A percentile compares a stretch with the other conserved stretches of the same genome.
These are phyloP conservation scores for Yponomeuta malinellus DNA, from an alignment of 2,888 invertebrate species.

Conservation along the genomic window DNA sequence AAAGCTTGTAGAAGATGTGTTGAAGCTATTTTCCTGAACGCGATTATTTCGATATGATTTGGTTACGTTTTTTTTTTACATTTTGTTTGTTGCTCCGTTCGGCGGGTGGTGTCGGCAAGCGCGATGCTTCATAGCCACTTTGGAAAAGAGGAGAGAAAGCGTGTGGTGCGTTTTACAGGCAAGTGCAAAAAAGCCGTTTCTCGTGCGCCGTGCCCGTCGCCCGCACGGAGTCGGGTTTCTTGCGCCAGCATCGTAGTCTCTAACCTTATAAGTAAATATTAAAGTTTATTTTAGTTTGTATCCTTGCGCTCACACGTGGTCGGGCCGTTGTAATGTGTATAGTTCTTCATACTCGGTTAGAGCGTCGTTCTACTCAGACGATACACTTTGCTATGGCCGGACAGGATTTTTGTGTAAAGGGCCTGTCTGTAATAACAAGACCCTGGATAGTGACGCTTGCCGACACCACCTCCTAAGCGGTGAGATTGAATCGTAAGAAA, in stretches of 20 bases:
- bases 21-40: conserved; percentile 49
- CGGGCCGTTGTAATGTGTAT: too few species aligned
- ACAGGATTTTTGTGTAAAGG: too few species aligned
- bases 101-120: conserved; percentile 11
- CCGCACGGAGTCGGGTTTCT: too few species aligned
- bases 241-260: neutral
- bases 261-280: neutral
- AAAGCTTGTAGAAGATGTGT: conserved; percentile 54
- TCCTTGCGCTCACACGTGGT: too few species aligned
- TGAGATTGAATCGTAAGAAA: conserved; percentile 47
- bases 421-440: too few species aligned
- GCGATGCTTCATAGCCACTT: conserved; percentile 29
- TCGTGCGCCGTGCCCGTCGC: too few species aligned
- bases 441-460: conserved; percentile 29
- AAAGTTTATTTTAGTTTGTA: conserved; percentile 18
- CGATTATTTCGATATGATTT: conserved; percentile 53
- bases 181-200: too few species aligned
- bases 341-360: too few species aligned
- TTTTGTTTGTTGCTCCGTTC: conserved; percentile 43
- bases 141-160: conserved; percentile 36
- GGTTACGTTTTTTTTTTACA: conserved; percentile 54
- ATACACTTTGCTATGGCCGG: too few species aligned
- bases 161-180: conserved; percentile 22
- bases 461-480: conserved; percentile 43
- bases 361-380: too few species aligned